A percentile compares a stretch with the other conserved stretches of the same genome.
Evolutionary conservation across 2,888 invertebrate genomes (phyloP).

Genomic region (Erebia palarica): DNA sequence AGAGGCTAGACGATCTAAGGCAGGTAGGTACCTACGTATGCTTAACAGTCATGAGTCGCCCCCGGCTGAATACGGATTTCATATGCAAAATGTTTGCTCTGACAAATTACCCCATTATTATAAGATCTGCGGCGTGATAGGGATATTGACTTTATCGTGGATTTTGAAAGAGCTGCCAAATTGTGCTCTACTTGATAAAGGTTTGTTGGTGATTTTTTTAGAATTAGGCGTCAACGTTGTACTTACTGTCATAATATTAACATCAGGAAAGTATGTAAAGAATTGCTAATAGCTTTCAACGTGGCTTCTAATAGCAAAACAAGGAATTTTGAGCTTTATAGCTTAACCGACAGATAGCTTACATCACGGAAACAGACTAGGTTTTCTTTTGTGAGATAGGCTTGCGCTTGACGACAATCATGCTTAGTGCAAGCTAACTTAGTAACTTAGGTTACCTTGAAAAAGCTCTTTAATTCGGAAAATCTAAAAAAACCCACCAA

Average conservation of each 20-base stretch:
- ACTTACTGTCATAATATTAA: not conserved
- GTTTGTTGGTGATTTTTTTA: slow-evolving; percentile 25
- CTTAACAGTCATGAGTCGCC: slow-evolving; percentile 58
- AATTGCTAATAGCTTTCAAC: not conserved
- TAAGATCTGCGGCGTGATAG: slow-evolving; percentile 71
- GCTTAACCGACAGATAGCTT: too few species aligned
- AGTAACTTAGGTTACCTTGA: too few species aligned
- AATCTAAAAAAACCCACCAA: too few species aligned
- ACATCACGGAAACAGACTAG: too few species aligned
- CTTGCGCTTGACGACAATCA: too few species aligned
- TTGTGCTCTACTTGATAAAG: slow-evolving; percentile 40
- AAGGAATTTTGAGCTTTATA: too few species aligned
- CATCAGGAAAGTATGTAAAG: not conserved
- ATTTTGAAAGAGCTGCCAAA: slow-evolving; percentile 41
- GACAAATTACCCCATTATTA: slow-evolving; percentile 76
- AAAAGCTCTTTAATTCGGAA: too few species aligned
- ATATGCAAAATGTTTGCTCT: slow-evolving; percentile 71
- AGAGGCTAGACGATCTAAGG: slow-evolving; percentile 31
- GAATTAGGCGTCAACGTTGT: not conserved
- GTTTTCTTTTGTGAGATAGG: too few species aligned
- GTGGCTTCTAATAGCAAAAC: too few species aligned
- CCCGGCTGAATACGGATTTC: slow-evolving; percentile 62
- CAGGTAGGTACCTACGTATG: slow-evolving; percentile 31
- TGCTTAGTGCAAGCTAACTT: too few species aligned
- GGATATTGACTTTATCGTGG: slow-evolving; percentile 56